phyloP scores from a whole-genome alignment of 2,797 vertebrate genomes.

The Pantherophis vulpinus region DNA sequence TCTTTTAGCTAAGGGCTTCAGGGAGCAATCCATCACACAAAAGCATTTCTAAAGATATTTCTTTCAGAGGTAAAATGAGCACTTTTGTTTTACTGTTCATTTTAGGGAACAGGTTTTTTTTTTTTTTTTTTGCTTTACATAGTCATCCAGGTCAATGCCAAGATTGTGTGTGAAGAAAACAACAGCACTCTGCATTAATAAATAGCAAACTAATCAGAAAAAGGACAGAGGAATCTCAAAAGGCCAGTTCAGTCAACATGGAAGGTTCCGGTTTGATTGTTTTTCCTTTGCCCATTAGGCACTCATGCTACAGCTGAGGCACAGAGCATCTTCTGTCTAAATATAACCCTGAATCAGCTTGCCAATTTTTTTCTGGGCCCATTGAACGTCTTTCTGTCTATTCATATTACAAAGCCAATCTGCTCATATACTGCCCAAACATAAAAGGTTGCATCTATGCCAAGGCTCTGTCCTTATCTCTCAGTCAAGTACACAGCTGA shows the following conservation, averaged over 20 bases:
- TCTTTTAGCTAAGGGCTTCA: neutral
- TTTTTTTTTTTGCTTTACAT: constrained; percentile 1
- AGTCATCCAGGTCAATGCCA: constrained; percentile 23
- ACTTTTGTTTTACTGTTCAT: neutral
- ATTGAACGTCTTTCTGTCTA: constrained; percentile 18
- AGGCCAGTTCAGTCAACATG: neutral
- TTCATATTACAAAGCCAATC: constrained; percentile 2
- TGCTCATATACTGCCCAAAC: neutral
- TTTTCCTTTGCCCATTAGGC: neutral
- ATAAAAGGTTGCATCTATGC: neutral
- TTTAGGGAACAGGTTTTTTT: neutral
- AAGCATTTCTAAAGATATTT: constrained; percentile 20
- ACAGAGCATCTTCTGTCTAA: neutral
- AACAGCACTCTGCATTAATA: neutral
- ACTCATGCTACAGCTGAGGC: neutral
- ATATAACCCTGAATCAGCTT: neutral
- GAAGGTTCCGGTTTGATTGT: constrained; percentile 1
- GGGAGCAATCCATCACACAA: neutral
- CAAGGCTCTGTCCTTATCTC: constrained; percentile 11
- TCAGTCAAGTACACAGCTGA: neutral
- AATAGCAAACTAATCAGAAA: constrained; percentile 3
- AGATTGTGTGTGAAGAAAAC: constrained; percentile 8
- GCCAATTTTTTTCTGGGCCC: neutral
- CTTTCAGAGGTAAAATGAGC: neutral
- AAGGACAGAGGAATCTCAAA: neutral